phyloP scores from a whole-genome alignment of 2,113 vertebrate species.

The Microtus richardsoni region DNA sequence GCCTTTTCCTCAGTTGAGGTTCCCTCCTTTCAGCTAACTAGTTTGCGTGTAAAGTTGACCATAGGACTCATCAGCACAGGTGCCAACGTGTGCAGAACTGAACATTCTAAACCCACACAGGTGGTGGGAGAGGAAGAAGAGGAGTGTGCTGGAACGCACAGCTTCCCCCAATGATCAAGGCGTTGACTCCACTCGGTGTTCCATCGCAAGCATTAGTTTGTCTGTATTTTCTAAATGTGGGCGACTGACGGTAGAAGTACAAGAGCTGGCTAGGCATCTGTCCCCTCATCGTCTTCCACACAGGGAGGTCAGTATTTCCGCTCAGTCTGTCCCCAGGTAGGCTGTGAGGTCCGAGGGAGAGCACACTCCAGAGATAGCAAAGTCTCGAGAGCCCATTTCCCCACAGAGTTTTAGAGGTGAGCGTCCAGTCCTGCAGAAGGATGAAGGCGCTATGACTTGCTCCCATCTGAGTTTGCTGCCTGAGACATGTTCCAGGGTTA shows the following conservation, averaged over 20 bases:
- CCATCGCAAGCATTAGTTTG: not conserved
- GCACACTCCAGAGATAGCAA: accelerated
- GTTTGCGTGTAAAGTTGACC: not conserved
- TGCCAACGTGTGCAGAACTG: not conserved
- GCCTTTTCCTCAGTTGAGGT: not conserved
- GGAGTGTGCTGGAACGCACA: not conserved
- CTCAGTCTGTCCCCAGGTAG: not conserved
- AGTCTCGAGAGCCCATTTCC: not conserved
- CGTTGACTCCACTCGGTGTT: not conserved
- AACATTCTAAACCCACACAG: not conserved
- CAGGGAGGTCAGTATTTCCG: not conserved
- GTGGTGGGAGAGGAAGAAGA: not conserved
- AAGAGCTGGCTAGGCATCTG: not conserved
- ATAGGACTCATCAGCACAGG: not conserved
- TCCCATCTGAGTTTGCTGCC: too few relatives aligned
- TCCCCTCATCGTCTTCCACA: not conserved
- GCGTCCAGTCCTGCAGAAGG: not conserved
- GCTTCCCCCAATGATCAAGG: not conserved
- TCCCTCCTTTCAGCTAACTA: not conserved
- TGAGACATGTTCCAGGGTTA: too few relatives aligned
- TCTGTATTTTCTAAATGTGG: not conserved
- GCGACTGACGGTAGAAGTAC: not conserved
- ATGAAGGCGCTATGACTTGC: not conserved
- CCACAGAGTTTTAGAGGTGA: not conserved
- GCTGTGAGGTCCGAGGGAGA: not conserved